These are phyloP conservation scores for Caprella mutica DNA, from an alignment of 2,888 invertebrate genomes.

Conservation along the genomic window DNA sequence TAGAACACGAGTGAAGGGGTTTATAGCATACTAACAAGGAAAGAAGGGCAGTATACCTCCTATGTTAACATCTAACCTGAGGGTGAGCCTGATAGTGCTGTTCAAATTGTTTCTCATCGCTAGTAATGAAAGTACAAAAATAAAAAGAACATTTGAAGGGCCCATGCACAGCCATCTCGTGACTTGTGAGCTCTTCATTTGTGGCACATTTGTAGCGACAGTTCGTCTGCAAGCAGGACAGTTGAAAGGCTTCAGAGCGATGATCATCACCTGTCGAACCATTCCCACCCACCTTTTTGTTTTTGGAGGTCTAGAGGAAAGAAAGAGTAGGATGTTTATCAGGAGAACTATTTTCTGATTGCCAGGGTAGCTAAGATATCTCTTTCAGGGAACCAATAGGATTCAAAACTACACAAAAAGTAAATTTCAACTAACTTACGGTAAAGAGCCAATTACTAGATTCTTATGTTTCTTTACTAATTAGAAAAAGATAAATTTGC, in stretches of 20 bases:
- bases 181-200: background rate
- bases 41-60: background rate
- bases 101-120: background rate
- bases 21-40: background rate
- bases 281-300: too few relatives aligned
- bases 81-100: slow-evolving; percentile 6
- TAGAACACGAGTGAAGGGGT: background rate
- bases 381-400: too few relatives aligned
- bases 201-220: background rate
- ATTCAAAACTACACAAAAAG: too few relatives aligned
- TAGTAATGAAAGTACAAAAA: background rate
- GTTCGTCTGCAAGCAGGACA: background rate
- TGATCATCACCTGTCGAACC: background rate
- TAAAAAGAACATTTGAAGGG: slow-evolving; percentile 9
- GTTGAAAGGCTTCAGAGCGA: background rate
- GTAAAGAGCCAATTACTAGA: too few relatives aligned
- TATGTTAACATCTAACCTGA: background rate
- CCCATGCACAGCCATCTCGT: background rate
- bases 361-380: too few relatives aligned
- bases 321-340: too few relatives aligned
- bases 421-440: too few relatives aligned
- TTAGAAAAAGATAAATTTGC: too few relatives aligned
- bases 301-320: too few relatives aligned
- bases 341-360: too few relatives aligned
- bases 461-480: too few relatives aligned